Base-by-base conservation (phyloP, 2,113 vertebrate genomes). In the Collichthys lucidus region DNA sequence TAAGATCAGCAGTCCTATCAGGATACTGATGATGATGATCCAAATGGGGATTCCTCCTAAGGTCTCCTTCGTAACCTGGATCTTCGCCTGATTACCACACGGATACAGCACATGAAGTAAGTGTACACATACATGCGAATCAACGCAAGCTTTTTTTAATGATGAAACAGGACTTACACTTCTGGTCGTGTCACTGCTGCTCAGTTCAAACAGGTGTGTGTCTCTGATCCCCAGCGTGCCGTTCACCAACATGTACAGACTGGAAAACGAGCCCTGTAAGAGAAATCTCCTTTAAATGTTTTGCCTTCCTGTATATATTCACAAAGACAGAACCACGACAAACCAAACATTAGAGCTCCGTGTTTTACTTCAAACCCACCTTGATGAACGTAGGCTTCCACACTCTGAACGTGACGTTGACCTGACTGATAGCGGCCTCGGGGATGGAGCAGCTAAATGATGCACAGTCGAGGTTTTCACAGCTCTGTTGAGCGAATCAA, bases 321-420 rank as follows among this genome's bases (percentile, higher is more conserved):
- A 35, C 31, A 35, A 35, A 35, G 31, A 35, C 31, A 7, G 31
- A 35, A 35, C 31, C 31, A 35, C 1, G 31, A 7, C 31, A 35
- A 35, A 35, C 6, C 31, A 35, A 7, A 35, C 31, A 35, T 7
- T 35, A 31, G 20, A 20, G 2, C 4, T 5, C 22, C 0, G 15
- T 1, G 4, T 62, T 20, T 8, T 12, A n/a, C 46, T 9, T 52
- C 7, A 11, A 55, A 77, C 95, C 90, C 87, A 98, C 98, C 93
- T 95, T 96, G 85, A 98, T 95, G 80, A 99, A 98, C 0, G 98
- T 98, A 29, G 96, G 95, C 73, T 97, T 97, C 98, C 98, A 99
- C 74, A 99, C 90, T 88, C 96, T 91, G 85, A 99, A 92, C 0
- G 96, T 97, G 59, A 97, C 73, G 22, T 99, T 98, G 74, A 99